A percentile compares a stretch with the other conserved stretches of the same genome.
phyloP scores from a whole-genome alignment of 2,888 invertebrate species.

The Leptinotarsa haldemani region DNA sequence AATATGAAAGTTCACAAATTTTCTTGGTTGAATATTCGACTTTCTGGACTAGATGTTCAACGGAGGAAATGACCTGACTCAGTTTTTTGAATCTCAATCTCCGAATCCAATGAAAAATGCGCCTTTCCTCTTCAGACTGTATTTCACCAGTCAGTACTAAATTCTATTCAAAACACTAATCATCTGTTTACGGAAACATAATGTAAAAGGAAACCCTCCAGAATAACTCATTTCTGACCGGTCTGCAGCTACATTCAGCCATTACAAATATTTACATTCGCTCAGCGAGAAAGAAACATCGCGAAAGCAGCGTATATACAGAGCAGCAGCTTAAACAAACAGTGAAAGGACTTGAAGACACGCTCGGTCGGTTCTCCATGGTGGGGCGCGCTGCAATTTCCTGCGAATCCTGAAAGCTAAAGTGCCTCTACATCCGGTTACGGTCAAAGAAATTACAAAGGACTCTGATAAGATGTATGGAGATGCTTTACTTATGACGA shows the following conservation, averaged over 20 bases:
- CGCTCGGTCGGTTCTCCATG: slow-evolving; percentile 46
- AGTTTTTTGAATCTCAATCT: too few species aligned
- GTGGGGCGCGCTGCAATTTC: slow-evolving; percentile 55
- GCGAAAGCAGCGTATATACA: slow-evolving; percentile 18
- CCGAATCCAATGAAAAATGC: too few species aligned
- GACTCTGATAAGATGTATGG: slow-evolving; percentile 55
- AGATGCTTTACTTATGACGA: slow-evolving; percentile 54
- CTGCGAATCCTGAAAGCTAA: slow-evolving; percentile 57
- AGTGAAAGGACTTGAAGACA: slow-evolving; percentile 41
- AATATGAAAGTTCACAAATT: too few species aligned
- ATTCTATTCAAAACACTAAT: too few species aligned
- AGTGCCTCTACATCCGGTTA: slow-evolving; percentile 59
- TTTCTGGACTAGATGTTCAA: too few species aligned
- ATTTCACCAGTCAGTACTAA: too few species aligned
- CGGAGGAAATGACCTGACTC: too few species aligned
- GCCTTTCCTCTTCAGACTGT: too few species aligned
- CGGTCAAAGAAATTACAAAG: slow-evolving; percentile 56
- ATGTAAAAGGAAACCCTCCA: not conserved
- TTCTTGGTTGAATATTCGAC: too few species aligned
- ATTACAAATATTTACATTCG: slow-evolving; percentile 30
- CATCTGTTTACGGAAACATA: not conserved
- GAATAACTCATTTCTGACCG: not conserved
- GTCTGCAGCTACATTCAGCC: slow-evolving; percentile 20
- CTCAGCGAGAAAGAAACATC: slow-evolving; percentile 29
- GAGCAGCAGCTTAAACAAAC: slow-evolving; percentile 49